Conservation (phyloP, 2,113 vertebrate genomes). For the Gymnobelideus leadbeateri region DNA sequence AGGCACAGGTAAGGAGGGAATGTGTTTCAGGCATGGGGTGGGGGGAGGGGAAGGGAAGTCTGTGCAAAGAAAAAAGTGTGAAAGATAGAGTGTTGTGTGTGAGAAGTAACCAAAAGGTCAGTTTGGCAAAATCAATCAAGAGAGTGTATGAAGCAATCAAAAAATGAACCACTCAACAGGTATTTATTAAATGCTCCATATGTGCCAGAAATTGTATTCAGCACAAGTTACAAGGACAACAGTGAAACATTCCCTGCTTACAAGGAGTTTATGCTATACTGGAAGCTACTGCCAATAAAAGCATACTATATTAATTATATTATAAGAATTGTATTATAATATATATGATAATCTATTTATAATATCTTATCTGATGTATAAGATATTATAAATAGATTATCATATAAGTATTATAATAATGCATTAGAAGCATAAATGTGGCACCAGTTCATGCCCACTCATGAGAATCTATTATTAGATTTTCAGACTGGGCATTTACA, state of each 20-base stretch:
- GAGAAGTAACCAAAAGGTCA: not conserved
- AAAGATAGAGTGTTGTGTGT: not conserved
- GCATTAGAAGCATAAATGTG: not conserved
- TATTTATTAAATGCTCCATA: not conserved
- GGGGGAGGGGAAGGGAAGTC: not conserved
- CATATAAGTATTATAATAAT: not conserved
- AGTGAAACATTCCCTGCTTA: not conserved
- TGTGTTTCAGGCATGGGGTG: not conserved
- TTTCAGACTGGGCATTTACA: not conserved
- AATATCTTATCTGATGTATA: no score
- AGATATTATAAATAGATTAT: no score
- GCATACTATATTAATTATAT: not conserved
- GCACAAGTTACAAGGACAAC: not conserved
- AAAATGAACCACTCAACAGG: not conserved
- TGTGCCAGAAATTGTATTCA: not conserved
- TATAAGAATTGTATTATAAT: no score
- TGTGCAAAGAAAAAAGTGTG: not conserved
- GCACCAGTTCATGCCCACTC: not conserved
- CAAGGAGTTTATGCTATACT: not conserved
- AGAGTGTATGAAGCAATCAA: not conserved
- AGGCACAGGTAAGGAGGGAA: not conserved
- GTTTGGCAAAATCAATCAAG: not conserved
- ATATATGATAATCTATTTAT: no score
- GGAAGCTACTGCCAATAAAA: not conserved
- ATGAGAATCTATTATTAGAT: not conserved